Percentiles rank a stretch among this genome's conserved stretches.
Evolutionary conservation across 1,140 invertebrate genomes (phyloP).

Genomic region (Drosophila quadrilineata): DNA sequence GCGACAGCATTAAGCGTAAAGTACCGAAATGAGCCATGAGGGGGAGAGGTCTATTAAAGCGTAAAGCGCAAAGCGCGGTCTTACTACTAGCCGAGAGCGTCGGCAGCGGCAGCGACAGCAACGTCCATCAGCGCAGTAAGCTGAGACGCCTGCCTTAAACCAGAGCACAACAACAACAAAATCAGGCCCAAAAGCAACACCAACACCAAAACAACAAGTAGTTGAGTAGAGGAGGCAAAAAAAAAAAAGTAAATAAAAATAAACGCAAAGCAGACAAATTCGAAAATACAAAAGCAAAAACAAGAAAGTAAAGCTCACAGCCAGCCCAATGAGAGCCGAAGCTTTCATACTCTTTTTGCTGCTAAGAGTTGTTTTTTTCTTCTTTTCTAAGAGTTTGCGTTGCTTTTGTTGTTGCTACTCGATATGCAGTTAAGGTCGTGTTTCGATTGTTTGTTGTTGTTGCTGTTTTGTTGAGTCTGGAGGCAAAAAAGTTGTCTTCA

Average conservation of each 20-base stretch:
- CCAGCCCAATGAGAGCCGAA: constrained; percentile 20
- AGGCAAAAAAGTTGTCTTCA: constrained; percentile 27
- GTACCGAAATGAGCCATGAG: constrained; percentile 36
- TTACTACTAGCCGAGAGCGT: constrained; percentile 28
- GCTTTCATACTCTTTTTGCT: constrained; percentile 29
- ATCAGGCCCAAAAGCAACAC: no score
- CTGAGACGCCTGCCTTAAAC: constrained; percentile 34
- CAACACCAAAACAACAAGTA: no score
- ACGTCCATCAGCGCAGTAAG: constrained; percentile 3
- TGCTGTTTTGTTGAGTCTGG: no score
- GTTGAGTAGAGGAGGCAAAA: no score
- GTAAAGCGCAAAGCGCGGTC: constrained; percentile 12
- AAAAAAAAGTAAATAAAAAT: background rate
- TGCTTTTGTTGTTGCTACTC: background rate
- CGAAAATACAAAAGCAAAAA: background rate
- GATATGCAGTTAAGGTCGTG: constrained; percentile 9
- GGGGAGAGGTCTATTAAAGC: constrained; percentile 38
- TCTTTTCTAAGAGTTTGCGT: background rate
- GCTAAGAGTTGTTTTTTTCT: no score
- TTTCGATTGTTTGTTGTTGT: no score
- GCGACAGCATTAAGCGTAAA: constrained; percentile 27
- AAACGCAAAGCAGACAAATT: no score
- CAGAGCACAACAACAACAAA: no score
- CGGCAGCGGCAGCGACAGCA: background rate
- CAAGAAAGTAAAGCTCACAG: constrained; percentile 37